Conservation (phyloP, 2,888 invertebrate species). For the Eupithecia vulgata region DNA sequence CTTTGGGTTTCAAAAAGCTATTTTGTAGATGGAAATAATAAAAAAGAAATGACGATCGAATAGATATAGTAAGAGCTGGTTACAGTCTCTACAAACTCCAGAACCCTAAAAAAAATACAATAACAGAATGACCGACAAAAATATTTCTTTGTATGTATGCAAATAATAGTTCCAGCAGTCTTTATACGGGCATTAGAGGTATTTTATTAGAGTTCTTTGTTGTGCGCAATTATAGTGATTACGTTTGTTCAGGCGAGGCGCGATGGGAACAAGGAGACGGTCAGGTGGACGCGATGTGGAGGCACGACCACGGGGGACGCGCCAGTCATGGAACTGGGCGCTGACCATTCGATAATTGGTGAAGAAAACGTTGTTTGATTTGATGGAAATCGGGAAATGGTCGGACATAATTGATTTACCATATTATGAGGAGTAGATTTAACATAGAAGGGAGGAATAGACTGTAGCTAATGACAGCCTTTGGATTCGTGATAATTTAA, state of each 20-base stretch:
- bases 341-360: background rate
- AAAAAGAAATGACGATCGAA: background rate
- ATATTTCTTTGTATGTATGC: slow-evolving; percentile 56
- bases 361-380: background rate
- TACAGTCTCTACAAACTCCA: too few species aligned
- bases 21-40: background rate
- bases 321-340: background rate
- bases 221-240: slow-evolving; percentile 45
- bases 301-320: background rate
- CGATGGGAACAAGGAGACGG: slow-evolving; percentile 1
- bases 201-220: slow-evolving; percentile 36
- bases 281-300: background rate
- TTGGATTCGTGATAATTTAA: background rate
- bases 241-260: slow-evolving; percentile 42
- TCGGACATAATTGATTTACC: background rate
- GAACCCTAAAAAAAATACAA: slow-evolving; percentile 30
- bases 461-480: background rate
- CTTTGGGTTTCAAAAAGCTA: too few species aligned
- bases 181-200: slow-evolving; percentile 37
- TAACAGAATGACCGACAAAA: slow-evolving; percentile 51
- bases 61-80: background rate
- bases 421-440: background rate
- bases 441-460: background rate
- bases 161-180: slow-evolving; percentile 47
- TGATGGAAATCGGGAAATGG: background rate